Conservation (phyloP, 2,888 invertebrate species). For the Diadegma fenestrale region DNA sequence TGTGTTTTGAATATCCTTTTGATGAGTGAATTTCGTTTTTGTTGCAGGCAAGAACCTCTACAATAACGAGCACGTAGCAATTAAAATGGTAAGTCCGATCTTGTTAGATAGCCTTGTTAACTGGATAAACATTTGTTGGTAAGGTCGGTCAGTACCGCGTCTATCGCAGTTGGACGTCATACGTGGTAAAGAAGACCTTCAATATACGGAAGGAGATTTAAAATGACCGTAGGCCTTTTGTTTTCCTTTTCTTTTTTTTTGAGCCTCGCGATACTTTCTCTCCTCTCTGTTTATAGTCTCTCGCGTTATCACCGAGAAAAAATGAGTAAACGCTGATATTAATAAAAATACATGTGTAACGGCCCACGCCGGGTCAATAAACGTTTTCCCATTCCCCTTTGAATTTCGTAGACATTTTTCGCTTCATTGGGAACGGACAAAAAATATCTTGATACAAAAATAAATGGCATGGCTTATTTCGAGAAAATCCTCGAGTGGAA, state of each 20-base stretch:
- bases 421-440: neutral
- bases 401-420: neutral
- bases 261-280: slow-evolving; percentile 25
- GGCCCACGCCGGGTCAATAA: slow-evolving; percentile 27
- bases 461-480: neutral
- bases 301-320: neutral
- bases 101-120: slow-evolving; percentile 48
- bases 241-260: too few species aligned
- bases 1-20: neutral
- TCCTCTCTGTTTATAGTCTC: slow-evolving; percentile 20
- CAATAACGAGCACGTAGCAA: slow-evolving; percentile 99
- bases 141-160: slow-evolving; percentile 38
- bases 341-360: slow-evolving; percentile 13
- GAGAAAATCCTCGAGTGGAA: neutral
- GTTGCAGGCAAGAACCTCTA: slow-evolving; percentile 99
- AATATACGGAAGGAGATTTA: slow-evolving; percentile 64
- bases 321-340: slow-evolving; percentile 9
- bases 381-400: neutral
- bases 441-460: too few species aligned
- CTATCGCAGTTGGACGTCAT: slow-evolving; percentile 43
- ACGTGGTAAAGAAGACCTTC: slow-evolving; percentile 60
- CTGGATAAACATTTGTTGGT: slow-evolving; percentile 54
- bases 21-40: slow-evolving; percentile 77
- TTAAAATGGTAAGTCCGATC: slow-evolving; percentile 93
- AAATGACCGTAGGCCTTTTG: slow-evolving; percentile 35